A percentile compares a stretch with the other conserved stretches of the same genome.
Conservation (phyloP, 2,113 vertebrate genomes). For the Lophochroa leadbeateri region DNA sequence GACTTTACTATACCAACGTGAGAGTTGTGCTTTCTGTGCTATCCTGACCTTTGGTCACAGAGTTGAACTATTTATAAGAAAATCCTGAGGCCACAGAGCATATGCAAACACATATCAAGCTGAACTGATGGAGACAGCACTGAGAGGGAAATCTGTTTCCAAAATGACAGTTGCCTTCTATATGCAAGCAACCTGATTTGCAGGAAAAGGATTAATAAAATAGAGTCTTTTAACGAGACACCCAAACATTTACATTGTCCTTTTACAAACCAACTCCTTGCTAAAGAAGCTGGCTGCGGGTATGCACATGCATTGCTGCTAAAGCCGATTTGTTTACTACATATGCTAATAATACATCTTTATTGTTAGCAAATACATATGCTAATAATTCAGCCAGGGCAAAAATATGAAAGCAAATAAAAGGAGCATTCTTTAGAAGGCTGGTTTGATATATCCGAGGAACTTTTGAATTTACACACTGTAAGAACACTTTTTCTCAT, state of each 20-base stretch:
- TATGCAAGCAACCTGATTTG: not conserved
- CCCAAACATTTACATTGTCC: not conserved
- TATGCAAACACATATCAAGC: not conserved
- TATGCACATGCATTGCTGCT: not conserved
- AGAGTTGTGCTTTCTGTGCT: not conserved
- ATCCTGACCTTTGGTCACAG: not conserved
- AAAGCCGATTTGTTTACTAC: not conserved
- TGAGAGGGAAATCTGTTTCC: not conserved
- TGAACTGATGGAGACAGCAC: not conserved
- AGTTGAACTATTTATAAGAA: not conserved
- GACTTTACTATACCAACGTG: not conserved
- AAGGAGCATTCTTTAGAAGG: not conserved
- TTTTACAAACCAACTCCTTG: not conserved
- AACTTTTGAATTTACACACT: not conserved
- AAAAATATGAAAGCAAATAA: not conserved
- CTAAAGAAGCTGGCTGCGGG: not conserved
- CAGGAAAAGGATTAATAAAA: not conserved
- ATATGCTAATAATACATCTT: not conserved
- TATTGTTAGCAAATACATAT: not conserved
- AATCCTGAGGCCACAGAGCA: not conserved
- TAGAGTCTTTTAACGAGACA: not conserved
- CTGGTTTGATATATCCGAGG: not conserved
- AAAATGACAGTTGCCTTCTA: not conserved
- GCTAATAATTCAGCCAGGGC: not conserved
- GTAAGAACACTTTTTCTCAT: not conserved